Conservation (phyloP, 2,113 vertebrate species). For the Lophura nycthemera region DNA sequence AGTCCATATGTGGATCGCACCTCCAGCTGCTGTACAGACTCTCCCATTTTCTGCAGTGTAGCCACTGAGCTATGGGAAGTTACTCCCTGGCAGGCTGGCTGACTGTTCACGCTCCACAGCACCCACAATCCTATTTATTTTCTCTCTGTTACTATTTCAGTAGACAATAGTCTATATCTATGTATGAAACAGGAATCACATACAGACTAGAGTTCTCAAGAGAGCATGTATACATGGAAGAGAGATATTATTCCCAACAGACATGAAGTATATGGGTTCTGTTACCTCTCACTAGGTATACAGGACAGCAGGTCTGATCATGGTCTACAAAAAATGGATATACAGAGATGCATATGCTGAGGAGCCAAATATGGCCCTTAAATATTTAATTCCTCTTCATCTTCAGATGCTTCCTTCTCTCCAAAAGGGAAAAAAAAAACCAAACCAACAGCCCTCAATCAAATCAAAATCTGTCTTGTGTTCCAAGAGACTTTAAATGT, state of each 20-base stretch:
- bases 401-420: not conserved
- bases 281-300: not conserved
- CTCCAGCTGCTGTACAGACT: not conserved
- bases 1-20: not conserved
- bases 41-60: not conserved
- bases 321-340: not conserved
- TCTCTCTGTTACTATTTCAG: not conserved
- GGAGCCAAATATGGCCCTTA: not conserved
- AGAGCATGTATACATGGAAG: not conserved
- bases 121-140: not conserved
- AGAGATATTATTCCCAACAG: not conserved
- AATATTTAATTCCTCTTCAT: not conserved
- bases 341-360: not conserved
- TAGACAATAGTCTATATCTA: not conserved
- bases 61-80: not conserved
- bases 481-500: not conserved
- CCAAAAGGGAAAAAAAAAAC: not conserved
- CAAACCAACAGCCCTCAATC: not conserved
- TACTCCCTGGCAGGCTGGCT: not conserved
- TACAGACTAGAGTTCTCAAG: not conserved
- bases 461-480: not conserved
- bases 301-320: not conserved
- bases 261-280: not conserved
- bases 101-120: not conserved
- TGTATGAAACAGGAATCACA: not conserved